Conservation (phyloP, 2,888 invertebrate genomes). For the Meta bourneti region DNA sequence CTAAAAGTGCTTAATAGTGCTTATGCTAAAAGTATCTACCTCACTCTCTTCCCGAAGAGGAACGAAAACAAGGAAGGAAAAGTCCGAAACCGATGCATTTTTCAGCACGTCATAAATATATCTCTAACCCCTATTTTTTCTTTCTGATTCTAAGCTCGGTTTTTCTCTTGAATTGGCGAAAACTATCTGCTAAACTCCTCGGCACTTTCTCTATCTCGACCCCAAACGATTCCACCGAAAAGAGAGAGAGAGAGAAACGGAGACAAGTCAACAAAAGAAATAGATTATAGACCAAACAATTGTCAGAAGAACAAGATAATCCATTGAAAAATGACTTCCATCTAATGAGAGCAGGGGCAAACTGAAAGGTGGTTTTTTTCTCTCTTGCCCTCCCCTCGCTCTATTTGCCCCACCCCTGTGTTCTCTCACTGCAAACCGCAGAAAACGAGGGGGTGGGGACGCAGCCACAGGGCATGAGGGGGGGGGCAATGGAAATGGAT, state of each 20-base stretch:
- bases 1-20: no score
- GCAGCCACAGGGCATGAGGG: conserved; percentile 15
- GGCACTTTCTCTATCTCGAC: background rate
- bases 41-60: no score
- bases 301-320: conserved; percentile 73
- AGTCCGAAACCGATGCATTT: no score
- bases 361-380: conserved; percentile 42
- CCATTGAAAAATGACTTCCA: conserved; percentile 69
- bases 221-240: conserved; percentile 1
- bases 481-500: conserved; percentile 54
- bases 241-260: background rate
- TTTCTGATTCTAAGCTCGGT: background rate
- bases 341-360: conserved; percentile 68
- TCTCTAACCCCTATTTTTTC: background rate
- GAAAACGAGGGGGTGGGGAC: conserved; percentile 36
- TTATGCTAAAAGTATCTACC: no score
- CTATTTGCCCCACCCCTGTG: no score
- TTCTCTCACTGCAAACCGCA: conserved; percentile 16
- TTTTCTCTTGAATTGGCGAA: background rate
- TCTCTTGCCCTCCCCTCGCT: background rate
- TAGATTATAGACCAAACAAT: conserved; percentile 68
- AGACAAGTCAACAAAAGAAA: conserved; percentile 47
- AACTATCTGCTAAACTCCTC: conserved; percentile 22
- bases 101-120: background rate
- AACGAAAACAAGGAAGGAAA: no score